These are phyloP conservation scores for Ceratosolen solmsi DNA, from an alignment of 1,140 invertebrate genomes.

Conservation along the genomic window DNA sequence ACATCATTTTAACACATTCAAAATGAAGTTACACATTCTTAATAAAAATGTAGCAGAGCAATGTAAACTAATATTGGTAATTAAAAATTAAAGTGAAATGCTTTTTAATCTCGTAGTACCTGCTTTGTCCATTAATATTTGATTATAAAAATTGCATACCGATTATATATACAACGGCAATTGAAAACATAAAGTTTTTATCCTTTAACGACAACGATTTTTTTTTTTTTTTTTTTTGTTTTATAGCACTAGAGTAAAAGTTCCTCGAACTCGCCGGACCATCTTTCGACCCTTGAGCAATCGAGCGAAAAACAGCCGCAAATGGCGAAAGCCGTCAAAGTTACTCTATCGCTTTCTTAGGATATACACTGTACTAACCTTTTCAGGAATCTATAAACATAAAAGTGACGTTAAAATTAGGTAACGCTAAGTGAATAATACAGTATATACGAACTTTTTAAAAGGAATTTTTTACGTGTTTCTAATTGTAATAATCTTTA, in stretches of 20 bases:
- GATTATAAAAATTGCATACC: conserved; percentile 9
- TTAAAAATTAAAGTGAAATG: too few species aligned
- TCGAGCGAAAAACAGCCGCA: conserved; percentile 41
- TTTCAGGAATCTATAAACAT: conserved; percentile 40
- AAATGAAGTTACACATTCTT: too few species aligned
- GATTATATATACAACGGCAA: not conserved
- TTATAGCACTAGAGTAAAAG: conserved; percentile 40
- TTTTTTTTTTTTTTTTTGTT: too few species aligned
- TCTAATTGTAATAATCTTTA: too few species aligned
- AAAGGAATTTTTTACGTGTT: too few species aligned
- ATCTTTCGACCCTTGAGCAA: not conserved
- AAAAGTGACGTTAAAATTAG: conserved; percentile 35
- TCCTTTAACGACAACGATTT: conserved; percentile 37
- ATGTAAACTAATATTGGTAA: too few species aligned
- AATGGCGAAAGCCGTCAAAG: conserved; percentile 37
- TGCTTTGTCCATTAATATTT: conserved; percentile 16
- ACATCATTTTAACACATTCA: too few species aligned
- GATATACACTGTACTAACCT: conserved; percentile 13
- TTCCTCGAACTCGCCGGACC: not conserved
- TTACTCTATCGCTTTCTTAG: conserved; percentile 24
- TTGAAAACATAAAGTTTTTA: not conserved
- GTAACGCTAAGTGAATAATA: conserved; percentile 32
- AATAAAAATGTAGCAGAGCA: too few species aligned
- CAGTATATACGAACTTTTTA: too few species aligned
- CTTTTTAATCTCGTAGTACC: not conserved